These are phyloP conservation scores for Rhimphoctona megacephalus DNA, from an alignment of 2,888 invertebrate genomes.

Conservation along the genomic window DNA sequence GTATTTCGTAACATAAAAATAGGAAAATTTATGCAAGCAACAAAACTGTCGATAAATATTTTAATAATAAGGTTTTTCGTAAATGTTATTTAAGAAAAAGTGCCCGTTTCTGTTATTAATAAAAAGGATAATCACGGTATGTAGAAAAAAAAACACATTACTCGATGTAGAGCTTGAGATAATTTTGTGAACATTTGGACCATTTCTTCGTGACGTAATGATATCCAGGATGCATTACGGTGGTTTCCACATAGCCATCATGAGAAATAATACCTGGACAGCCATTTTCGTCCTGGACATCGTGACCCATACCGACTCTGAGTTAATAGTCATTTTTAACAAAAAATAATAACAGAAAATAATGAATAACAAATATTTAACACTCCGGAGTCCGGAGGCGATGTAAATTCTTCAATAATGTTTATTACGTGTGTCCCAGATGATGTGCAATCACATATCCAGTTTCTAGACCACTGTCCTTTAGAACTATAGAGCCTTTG, in stretches of 20 bases:
- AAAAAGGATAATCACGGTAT: too few relatives aligned
- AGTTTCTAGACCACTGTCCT: slow-evolving; percentile 86
- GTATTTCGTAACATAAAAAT: too few relatives aligned
- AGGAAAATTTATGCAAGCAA: background rate
- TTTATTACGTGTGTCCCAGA: slow-evolving; percentile 87
- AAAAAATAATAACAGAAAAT: background rate
- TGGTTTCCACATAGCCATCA: slow-evolving; percentile 76
- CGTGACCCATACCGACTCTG: slow-evolving; percentile 82
- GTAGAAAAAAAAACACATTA: slow-evolving; percentile 78
- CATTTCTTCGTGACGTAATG: slow-evolving; percentile 84
- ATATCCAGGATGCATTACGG: slow-evolving; percentile 81
- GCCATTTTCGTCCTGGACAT: slow-evolving; percentile 77
- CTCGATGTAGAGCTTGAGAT: slow-evolving; percentile 86
- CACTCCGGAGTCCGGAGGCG: background rate
- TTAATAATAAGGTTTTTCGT: background rate
- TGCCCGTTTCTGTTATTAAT: too few relatives aligned
- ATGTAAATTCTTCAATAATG: slow-evolving; percentile 55
- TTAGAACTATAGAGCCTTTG: slow-evolving; percentile 86
- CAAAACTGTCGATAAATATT: background rate
- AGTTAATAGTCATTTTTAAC: background rate
- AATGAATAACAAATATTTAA: slow-evolving; percentile 4
- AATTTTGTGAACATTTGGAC: slow-evolving; percentile 86
- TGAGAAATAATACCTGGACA: slow-evolving; percentile 74
- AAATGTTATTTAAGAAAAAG: too few relatives aligned
- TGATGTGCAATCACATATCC: slow-evolving; percentile 87